A percentile compares a stretch with the other conserved stretches of the same genome.
Evolutionary conservation across 1,140 invertebrate species (phyloP).

Genomic region (Caenorhabditis inopinata): DNA sequence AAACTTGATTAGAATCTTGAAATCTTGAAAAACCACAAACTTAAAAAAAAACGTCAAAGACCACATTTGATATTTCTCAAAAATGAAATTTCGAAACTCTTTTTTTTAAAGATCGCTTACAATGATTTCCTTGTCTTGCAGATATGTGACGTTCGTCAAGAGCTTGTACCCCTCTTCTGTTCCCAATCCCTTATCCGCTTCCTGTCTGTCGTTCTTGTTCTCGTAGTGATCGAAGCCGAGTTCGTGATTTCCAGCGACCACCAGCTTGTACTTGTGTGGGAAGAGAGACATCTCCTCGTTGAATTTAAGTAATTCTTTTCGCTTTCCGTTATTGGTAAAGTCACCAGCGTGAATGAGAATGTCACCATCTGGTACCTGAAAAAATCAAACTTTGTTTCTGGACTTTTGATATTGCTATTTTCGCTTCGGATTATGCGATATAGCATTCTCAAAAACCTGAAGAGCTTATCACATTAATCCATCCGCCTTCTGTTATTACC

Average conservation of each 20-base stretch:
- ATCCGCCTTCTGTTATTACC: no score
- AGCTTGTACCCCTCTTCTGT: conserved; percentile 56
- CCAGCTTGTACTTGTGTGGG: conserved; percentile 81
- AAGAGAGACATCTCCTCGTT: conserved; percentile 71
- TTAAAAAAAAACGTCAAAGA: no score
- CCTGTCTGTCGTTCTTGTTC: background rate
- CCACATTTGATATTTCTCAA: background rate
- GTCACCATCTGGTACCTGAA: conserved; percentile 72
- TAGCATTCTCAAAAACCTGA: no score
- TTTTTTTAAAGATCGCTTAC: conserved; percentile 40
- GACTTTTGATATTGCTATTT: no score
- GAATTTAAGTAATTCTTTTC: conserved; percentile 77
- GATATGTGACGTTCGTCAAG: conserved; percentile 57
- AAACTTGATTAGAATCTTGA: no score
- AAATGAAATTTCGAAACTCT: background rate
- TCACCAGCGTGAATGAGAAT: conserved; percentile 85
- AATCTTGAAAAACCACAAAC: no score
- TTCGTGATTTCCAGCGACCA: conserved; percentile 87
- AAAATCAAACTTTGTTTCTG: no score
- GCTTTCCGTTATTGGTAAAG: conserved; percentile 78
- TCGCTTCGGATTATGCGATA: no score
- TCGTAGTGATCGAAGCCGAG: conserved; percentile 75
- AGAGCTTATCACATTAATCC: no score
- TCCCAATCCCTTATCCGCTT: conserved; percentile 38
- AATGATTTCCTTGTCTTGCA: conserved; percentile 52